Conservation (phyloP, 2,797 vertebrate genomes). For the Danio jaintianensis region DNA sequence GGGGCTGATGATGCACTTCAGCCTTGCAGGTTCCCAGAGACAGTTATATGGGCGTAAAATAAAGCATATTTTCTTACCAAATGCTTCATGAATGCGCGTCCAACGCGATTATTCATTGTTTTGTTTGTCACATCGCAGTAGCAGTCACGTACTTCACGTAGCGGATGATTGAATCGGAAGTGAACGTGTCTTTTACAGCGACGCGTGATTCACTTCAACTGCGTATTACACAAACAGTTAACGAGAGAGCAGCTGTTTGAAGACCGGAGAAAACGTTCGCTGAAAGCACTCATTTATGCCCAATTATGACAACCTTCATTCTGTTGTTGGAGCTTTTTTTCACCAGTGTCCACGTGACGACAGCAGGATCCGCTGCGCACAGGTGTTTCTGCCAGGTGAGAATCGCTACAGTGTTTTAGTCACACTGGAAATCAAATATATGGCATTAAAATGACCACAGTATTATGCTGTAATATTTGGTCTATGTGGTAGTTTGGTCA, state of each 20-base stretch:
- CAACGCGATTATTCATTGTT: too few relatives aligned
- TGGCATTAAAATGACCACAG: neutral
- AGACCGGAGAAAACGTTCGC: neutral
- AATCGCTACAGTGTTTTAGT: neutral
- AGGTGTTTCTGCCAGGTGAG: constrained; percentile 87
- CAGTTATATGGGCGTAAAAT: neutral
- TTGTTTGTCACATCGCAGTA: neutral
- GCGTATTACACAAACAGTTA: neutral
- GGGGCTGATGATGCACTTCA: neutral
- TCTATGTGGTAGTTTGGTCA: neutral
- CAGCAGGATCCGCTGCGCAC: constrained; percentile 65
- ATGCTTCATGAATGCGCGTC: neutral
- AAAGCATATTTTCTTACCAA: neutral
- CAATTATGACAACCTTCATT: constrained; percentile 54
- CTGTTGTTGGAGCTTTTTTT: constrained; percentile 26
- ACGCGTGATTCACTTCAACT: constrained; percentile 13
- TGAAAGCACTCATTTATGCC: neutral
- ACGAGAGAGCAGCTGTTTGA: neutral
- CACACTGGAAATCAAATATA: neutral
- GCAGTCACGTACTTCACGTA: constrained; percentile 55
- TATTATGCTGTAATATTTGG: neutral
- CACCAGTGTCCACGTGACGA: constrained; percentile 39
- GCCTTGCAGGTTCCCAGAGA: neutral
- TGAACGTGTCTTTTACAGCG: constrained; percentile 9
- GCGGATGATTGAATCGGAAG: constrained; percentile 40